phyloP scores from a whole-genome alignment of 2,113 vertebrate genomes.

The Rhynchomys soricoides region DNA sequence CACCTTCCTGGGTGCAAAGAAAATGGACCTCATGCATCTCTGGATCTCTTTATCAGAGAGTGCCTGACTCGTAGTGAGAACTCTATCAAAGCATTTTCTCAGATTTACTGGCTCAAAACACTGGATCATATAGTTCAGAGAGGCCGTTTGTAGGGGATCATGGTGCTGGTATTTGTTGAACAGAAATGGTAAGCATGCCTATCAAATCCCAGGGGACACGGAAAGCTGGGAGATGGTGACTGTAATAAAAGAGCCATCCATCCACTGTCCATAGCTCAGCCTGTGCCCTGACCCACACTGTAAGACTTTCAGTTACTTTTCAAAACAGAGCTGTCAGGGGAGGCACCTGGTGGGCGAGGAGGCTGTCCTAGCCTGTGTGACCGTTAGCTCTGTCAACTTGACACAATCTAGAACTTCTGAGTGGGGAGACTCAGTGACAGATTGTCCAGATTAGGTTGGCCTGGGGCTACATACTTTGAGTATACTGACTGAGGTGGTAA shows the following conservation, averaged over 20 bases:
- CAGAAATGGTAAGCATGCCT: constrained; percentile 48
- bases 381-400: neutral
- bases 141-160: constrained; percentile 15
- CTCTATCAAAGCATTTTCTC: neutral
- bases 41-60: neutral
- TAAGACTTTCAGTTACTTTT: neutral
- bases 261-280: accelerated
- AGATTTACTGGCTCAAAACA: constrained; percentile 31
- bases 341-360: neutral
- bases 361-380: neutral
- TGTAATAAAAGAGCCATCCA: neutral
- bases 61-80: neutral
- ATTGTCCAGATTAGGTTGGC: neutral
- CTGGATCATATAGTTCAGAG: constrained; percentile 7
- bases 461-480: neutral
- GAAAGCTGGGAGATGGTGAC: neutral
- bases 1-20: neutral
- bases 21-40: neutral
- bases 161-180: constrained; percentile 28
- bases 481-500: neutral
- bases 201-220: neutral
- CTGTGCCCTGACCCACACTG: no score
- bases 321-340: neutral
- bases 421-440: neutral
- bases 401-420: neutral